These are phyloP conservation scores for Xiphorhynchus elegans DNA, from an alignment of 2,113 vertebrate species.

Conservation along the genomic window DNA sequence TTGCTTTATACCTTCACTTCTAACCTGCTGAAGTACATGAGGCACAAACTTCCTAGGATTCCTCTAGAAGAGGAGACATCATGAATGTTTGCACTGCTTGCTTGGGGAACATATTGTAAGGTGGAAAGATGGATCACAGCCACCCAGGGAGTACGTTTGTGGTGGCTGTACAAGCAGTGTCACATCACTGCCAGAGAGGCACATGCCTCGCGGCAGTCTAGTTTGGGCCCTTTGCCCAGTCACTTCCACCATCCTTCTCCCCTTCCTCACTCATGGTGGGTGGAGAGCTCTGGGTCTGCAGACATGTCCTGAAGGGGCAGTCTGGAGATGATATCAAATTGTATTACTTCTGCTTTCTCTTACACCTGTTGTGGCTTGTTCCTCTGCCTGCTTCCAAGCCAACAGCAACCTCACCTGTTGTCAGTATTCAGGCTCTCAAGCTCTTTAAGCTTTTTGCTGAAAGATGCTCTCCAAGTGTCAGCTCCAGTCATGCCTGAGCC, in stretches of 20 bases:
- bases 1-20: not conserved
- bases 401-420: slow-evolving; percentile 26
- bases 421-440: slow-evolving; percentile 16
- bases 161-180: not conserved
- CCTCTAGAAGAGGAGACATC: not conserved
- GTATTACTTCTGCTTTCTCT: slow-evolving; percentile 32
- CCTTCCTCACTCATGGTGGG: not conserved
- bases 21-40: not conserved
- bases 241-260: not conserved
- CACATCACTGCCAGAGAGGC: not conserved
- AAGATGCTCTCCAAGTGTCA: slow-evolving; percentile 24
- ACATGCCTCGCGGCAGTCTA: not conserved
- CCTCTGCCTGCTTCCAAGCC: slow-evolving; percentile 5
- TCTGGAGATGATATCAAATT: not conserved
- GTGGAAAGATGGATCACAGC: not conserved
- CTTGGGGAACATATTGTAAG: not conserved
- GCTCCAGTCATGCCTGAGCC: not conserved
- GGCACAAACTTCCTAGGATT: not conserved
- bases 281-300: not conserved
- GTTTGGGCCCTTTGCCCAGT: not conserved
- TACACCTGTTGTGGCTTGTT: slow-evolving; percentile 23
- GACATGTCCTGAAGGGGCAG: not conserved
- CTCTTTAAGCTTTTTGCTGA: slow-evolving; percentile 49
- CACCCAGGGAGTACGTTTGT: fast-evolving
- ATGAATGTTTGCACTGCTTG: not conserved